Conservation (phyloP, 2,888 invertebrate genomes). For the Rhingia campestris region DNA sequence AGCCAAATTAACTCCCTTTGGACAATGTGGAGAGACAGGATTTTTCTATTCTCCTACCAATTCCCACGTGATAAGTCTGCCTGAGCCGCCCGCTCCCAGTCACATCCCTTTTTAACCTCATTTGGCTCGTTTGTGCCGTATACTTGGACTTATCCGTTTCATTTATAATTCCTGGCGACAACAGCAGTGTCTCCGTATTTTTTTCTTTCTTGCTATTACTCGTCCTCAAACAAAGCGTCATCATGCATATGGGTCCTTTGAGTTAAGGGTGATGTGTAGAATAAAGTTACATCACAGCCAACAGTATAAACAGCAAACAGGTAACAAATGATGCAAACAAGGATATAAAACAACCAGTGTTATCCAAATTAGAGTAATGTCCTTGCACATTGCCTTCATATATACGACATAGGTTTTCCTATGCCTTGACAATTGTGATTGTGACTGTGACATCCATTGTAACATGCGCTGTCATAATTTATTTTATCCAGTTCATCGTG, state of each 20-base stretch:
- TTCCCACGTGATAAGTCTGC: background rate
- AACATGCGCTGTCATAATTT: conserved; percentile 68
- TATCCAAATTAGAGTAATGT: conserved; percentile 66
- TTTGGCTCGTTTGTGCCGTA: conserved; percentile 65
- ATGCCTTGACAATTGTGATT: conserved; percentile 16
- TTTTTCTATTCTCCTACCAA: conserved; percentile 48
- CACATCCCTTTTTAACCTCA: conserved; percentile 71
- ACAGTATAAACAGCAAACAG: conserved; percentile 56
- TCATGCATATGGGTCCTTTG: conserved; percentile 61
- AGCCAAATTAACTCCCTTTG: conserved; percentile 57
- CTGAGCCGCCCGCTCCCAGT: background rate
- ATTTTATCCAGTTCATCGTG: conserved; percentile 34
- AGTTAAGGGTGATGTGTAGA: background rate
- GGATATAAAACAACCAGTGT: conserved; percentile 48
- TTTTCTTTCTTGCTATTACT: conserved; percentile 36
- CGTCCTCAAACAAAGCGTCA: conserved; percentile 45
- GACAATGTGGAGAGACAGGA: conserved; percentile 58
- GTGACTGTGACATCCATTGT: conserved; percentile 58
- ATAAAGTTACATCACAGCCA: conserved; percentile 37
- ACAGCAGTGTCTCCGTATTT: conserved; percentile 48
- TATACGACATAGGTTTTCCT: background rate
- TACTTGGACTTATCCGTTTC: conserved; percentile 66
- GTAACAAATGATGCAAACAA: conserved; percentile 69
- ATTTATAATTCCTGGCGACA: conserved; percentile 68
- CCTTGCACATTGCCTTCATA: conserved; percentile 20